Percentiles rank a stretch among this genome's conserved stretches.
These are phyloP conservation scores for Myotis pilosus DNA, from an alignment of 2,797 vertebrate genomes.

Conservation along the genomic window DNA sequence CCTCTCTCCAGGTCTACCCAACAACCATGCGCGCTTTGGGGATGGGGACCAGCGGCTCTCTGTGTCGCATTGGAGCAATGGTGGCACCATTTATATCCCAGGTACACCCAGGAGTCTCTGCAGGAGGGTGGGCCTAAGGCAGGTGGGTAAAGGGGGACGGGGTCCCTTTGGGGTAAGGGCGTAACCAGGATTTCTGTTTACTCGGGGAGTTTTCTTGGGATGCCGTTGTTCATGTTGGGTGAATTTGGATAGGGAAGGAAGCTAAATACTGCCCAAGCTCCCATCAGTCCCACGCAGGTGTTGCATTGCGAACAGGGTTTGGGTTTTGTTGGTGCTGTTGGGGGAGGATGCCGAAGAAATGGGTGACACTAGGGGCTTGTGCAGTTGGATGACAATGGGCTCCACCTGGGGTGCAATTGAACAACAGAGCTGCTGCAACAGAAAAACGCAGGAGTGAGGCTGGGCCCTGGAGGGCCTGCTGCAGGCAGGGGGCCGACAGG, in stretches of 20 bases:
- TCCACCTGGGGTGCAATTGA: background rate
- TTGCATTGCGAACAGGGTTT: background rate
- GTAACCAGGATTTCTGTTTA: background rate
- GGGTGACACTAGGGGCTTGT: background rate
- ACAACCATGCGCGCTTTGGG: slow-evolving; percentile 91
- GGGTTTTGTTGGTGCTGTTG: background rate
- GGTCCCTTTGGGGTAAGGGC: background rate
- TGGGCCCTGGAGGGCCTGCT: background rate
- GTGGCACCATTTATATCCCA: slow-evolving; percentile 96
- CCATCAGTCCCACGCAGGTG: accelerated
- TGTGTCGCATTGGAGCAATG: slow-evolving; percentile 96
- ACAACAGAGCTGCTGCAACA: background rate
- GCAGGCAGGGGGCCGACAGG: accelerated
- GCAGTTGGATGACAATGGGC: background rate
- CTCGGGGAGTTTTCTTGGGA: background rate
- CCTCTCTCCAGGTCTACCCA: slow-evolving; percentile 91
- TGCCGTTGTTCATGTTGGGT: background rate
- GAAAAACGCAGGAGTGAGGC: no score
- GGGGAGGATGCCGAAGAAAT: background rate
- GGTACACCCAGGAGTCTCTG: slow-evolving; percentile 78
- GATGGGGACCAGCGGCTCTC: slow-evolving; percentile 93
- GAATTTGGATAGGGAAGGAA: background rate
- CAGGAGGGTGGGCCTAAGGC: background rate
- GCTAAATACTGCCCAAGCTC: background rate
- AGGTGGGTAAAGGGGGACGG: no score